phyloP scores from a whole-genome alignment of 2,888 invertebrate species.

The Erannis defoliaria region DNA sequence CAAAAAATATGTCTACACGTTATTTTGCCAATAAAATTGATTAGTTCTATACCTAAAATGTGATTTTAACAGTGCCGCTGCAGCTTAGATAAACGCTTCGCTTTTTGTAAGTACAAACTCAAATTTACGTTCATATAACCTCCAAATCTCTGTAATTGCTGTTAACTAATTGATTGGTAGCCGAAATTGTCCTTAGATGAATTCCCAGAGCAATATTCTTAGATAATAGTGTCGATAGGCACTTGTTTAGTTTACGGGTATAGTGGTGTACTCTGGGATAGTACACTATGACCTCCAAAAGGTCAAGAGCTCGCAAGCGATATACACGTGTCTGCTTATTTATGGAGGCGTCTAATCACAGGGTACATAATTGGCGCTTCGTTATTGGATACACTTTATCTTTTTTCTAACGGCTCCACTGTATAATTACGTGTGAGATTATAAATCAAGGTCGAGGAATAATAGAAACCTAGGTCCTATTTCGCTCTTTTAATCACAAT shows the following conservation, averaged over 20 bases:
- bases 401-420: not conserved
- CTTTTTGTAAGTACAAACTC: conserved; percentile 41
- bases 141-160: conserved; percentile 17
- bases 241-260: not conserved
- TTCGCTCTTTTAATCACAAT: not conserved
- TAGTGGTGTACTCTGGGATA: conserved; percentile 3
- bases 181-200: conserved; percentile 4
- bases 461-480: too few relatives aligned
- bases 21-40: conserved; percentile 3
- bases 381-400: conserved; percentile 15
- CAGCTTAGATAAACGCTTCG: conserved; percentile 35
- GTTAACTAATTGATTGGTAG: conserved; percentile 15
- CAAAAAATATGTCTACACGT: conserved; percentile 57
- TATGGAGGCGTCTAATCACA: conserved; percentile 31
- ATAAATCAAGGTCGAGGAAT: too few relatives aligned
- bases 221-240: conserved; percentile 12
- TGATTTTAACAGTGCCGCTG: conserved; percentile 39
- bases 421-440: not conserved
- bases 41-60: conserved; percentile 19
- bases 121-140: conserved; percentile 29
- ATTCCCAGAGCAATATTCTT: conserved; percentile 15
- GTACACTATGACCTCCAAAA: conserved; percentile 37
- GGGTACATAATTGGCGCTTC: conserved; percentile 17
- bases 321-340: conserved; percentile 42
- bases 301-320: conserved; percentile 34